phyloP scores from a whole-genome alignment of 2,888 invertebrate species.

The Brachylomia viminalis region DNA sequence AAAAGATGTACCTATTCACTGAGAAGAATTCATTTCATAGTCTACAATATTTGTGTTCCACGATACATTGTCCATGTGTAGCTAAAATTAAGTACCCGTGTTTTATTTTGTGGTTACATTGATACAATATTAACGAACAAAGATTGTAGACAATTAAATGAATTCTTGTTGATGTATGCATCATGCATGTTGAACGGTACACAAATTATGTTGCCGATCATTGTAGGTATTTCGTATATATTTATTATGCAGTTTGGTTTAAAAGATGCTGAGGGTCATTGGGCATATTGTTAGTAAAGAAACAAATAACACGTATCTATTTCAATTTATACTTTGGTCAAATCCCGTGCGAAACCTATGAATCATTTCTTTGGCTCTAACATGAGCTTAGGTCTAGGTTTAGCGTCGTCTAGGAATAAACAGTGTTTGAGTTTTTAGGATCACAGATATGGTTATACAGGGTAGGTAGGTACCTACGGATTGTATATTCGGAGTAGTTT shows the following conservation, averaged over 20 bases:
- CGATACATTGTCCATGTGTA: too few relatives aligned
- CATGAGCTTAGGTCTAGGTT: neutral
- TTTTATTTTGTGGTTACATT: neutral
- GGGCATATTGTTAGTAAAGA: neutral
- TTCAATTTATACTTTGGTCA: neutral
- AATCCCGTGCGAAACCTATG: neutral
- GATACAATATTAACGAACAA: neutral
- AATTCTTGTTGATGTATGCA: too few relatives aligned
- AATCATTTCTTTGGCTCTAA: neutral
- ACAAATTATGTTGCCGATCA: neutral
- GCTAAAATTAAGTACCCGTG: too few relatives aligned
- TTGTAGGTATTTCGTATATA: neutral
- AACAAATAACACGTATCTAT: neutral
- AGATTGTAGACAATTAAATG: neutral
- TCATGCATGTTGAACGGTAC: too few relatives aligned
- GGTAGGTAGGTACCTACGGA: neutral
- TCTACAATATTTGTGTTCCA: neutral
- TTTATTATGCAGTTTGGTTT: neutral
- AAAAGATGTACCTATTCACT: neutral
- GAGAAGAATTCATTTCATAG: neutral
- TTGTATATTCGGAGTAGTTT: neutral
- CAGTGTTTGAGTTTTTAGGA: neutral
- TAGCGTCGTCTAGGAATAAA: neutral
- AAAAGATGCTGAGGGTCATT: neutral
- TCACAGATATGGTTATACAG: neutral